phyloP scores from a whole-genome alignment of 23 tunicate species.

The Diplosoma virens region DNA sequence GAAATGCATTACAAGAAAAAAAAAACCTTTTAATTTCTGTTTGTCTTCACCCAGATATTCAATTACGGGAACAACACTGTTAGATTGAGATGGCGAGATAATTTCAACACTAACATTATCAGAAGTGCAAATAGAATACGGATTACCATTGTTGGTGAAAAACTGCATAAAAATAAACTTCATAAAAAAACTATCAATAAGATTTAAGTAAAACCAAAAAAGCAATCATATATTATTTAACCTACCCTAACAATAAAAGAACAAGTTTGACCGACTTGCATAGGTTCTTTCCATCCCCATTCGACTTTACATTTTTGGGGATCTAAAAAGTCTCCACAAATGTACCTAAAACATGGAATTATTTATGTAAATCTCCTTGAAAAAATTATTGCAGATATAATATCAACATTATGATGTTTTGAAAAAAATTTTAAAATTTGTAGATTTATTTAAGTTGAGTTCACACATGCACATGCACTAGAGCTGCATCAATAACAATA shows the following conservation, averaged over 20 bases:
- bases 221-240: no score
- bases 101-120: constrained; percentile 38
- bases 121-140: constrained; percentile 18
- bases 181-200: no score
- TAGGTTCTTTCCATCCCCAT: constrained; percentile 57
- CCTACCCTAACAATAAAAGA: constrained; percentile 33
- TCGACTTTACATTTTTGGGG: constrained; percentile 18
- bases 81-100: background rate
- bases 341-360: constrained; percentile 23
- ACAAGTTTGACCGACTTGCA: constrained; percentile 56
- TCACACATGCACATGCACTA: no score
- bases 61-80: constrained; percentile 33
- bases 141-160: constrained; percentile 24
- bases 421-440: no score
- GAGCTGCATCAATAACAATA: no score
- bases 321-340: constrained; percentile 41
- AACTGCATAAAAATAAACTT: constrained; percentile 20
- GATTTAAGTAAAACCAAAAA: no score
- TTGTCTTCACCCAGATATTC: background rate
- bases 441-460: no score
- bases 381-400: no score
- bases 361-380: no score
- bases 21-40: no score
- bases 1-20: no score
- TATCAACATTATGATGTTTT: no score